phyloP scores from a whole-genome alignment of 1,140 invertebrate species.

The Platorchestia sp. region DNA sequence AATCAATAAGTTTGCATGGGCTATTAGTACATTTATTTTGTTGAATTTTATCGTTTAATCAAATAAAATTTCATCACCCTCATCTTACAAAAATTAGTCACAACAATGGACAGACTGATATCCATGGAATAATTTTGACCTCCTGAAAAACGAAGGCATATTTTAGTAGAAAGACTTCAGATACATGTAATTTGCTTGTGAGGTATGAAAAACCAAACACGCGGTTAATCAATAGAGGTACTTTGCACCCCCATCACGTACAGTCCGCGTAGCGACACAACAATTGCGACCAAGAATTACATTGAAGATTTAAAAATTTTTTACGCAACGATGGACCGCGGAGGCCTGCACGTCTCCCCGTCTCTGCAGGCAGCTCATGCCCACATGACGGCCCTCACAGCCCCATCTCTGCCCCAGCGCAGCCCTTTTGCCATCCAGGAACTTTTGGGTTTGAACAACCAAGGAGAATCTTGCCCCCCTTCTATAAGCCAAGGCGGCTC shows the following conservation, averaged over 20 bases:
- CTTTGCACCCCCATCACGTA: not conserved
- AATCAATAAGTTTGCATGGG: not conserved
- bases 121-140: not conserved
- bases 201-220: not conserved
- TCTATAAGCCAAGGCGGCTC: constrained; percentile 63
- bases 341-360: constrained; percentile 65
- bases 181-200: not conserved
- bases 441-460: constrained; percentile 81
- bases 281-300: not conserved
- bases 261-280: not conserved
- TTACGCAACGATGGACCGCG: constrained; percentile 62
- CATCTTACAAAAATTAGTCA: not conserved
- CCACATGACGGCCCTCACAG: constrained; percentile 67
- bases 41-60: not conserved
- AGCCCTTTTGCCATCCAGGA: constrained; percentile 94
- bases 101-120: not conserved
- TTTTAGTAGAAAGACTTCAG: not conserved
- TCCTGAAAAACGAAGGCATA: not conserved
- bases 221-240: not conserved
- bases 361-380: constrained; percentile 65
- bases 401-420: constrained; percentile 80
- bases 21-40: not conserved
- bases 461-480: constrained; percentile 62
- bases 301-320: not conserved
- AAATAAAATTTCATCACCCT: not conserved